Evolutionary conservation across 2,888 invertebrate species (phyloP).

Genomic region (Lacanobia oleracea): DNA sequence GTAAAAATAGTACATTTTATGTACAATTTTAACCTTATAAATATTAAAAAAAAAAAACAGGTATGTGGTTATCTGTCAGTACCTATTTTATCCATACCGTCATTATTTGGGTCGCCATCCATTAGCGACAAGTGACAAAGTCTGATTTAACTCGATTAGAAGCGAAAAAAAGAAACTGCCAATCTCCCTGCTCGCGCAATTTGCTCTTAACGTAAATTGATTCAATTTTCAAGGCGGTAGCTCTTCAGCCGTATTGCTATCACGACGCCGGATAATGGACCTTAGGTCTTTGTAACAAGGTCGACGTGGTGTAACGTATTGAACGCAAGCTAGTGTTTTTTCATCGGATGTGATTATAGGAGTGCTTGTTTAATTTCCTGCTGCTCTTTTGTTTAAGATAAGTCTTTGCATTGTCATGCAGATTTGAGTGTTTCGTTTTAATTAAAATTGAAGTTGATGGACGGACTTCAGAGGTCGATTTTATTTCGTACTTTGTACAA

Average conservation of each 20-base stretch:
- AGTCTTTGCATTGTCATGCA: constrained; percentile 47
- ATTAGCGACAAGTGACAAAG: constrained; percentile 68
- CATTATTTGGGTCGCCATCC: constrained; percentile 64
- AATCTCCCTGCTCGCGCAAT: constrained; percentile 74
- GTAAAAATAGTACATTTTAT: too few species aligned
- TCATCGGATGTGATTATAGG: constrained; percentile 60
- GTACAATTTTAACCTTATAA: too few species aligned
- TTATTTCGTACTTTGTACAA: background rate
- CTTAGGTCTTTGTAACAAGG: constrained; percentile 54
- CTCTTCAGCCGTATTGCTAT: constrained; percentile 39
- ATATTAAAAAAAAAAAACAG: too few species aligned
- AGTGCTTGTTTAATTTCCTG: constrained; percentile 67
- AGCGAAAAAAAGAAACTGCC: constrained; percentile 74
- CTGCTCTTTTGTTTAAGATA: constrained; percentile 45
- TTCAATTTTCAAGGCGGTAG: constrained; percentile 74
- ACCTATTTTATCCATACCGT: background rate
- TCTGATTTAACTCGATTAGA: constrained; percentile 78
- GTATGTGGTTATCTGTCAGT: background rate
- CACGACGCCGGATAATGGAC: constrained; percentile 54
- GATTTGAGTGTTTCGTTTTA: constrained; percentile 46
- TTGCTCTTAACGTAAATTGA: constrained; percentile 80
- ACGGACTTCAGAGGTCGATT: constrained; percentile 9
- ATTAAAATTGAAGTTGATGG: constrained; percentile 23
- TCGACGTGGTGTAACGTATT: background rate
- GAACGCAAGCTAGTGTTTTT: constrained; percentile 54